Evolutionary conservation across 2,797 vertebrate genomes (phyloP), one percentile per base, ranked within the genome.

Genomic region (Sebastes diaconus): DNA sequence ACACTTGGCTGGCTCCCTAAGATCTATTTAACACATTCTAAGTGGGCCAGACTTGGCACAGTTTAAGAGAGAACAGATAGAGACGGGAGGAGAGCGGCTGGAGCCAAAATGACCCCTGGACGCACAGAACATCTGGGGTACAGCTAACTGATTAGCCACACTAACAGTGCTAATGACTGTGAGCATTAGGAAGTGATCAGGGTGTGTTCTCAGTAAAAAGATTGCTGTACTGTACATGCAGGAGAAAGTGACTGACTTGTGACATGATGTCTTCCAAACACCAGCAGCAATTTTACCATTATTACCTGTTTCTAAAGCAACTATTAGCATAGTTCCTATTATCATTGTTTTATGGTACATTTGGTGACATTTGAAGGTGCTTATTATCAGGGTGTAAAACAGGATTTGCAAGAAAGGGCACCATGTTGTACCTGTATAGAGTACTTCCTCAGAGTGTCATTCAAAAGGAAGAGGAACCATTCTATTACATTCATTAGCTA

Each of bases 1-100:
- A 83, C 83, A 82, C 72, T 77, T 91, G 77, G 76, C 78, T 71
- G 64, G 32, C 71, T 81, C 32, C 66, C 34, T 32, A n/a, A 80
- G 67, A 87, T 90, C 79, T 85, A 85, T 89, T 84, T 84, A 85
- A 84, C 87, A 88, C 82, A 60, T 76, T 84, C 68, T 88, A 87
- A 84, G 73, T 79, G 79, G 79, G 70, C 24, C 73, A 85, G 76
- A 81, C 65, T 83, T 90, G 88, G 87, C 84, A 81, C 54, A 52
- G 74, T 77, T 73, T 55, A 30, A 68, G 57, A 80, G 58, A 63
- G 74, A 75, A 74, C 70, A 79, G 77, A 79, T 58, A 74, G 79
- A 77, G 64, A 83, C 52, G 34, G n/a, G 22, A 77, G 71, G 50
- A 78, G 64, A 64, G 70, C 6, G 42, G 16, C 30, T 64, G 18